Percentiles rank a stretch among this genome's conserved stretches.
Evolutionary conservation across 2,888 invertebrate genomes (phyloP).

Genomic region (Lithodes maja): DNA sequence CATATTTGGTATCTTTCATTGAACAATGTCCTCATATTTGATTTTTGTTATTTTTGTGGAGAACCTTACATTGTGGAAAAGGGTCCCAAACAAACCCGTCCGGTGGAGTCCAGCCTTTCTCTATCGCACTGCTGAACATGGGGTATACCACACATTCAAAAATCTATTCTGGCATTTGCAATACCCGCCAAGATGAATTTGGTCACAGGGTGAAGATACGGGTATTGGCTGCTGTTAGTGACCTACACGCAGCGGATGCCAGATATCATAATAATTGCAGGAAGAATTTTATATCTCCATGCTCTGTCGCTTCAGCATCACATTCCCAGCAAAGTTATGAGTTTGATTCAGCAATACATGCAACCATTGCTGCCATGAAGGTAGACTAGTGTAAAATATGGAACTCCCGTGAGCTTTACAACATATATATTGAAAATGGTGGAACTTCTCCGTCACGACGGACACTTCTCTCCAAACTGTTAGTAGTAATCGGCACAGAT

Average conservation of each 20-base stretch:
- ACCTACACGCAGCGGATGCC: not conserved
- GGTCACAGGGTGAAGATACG: slow-evolving; percentile 11
- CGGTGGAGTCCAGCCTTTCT: slow-evolving; percentile 6
- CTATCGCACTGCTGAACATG: slow-evolving; percentile 18
- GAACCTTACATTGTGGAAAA: slow-evolving; percentile 13
- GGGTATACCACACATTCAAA: slow-evolving; percentile 8
- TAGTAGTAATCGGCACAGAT: not conserved
- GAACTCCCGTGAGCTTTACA: not conserved
- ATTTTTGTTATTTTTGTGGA: slow-evolving; percentile 5
- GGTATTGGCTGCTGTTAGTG: slow-evolving; percentile 18
- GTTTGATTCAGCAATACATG: slow-evolving; percentile 5
- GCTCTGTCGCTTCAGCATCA: slow-evolving; percentile 22
- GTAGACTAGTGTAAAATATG: not conserved
- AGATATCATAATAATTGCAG: not conserved
- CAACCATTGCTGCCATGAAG: slow-evolving; percentile 22
- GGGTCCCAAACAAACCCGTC: slow-evolving; percentile 5
- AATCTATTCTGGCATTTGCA: slow-evolving; percentile 5
- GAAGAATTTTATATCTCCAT: not conserved
- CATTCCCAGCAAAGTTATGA: slow-evolving; percentile 17
- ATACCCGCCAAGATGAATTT: slow-evolving; percentile 21
- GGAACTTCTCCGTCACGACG: not conserved
- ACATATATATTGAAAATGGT: not conserved
- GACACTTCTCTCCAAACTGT: not conserved
- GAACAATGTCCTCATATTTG: slow-evolving; percentile 16
- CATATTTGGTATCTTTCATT: not conserved